Conservation (phyloP, 2,113 vertebrate species). For the Crotalus tigris region DNA sequence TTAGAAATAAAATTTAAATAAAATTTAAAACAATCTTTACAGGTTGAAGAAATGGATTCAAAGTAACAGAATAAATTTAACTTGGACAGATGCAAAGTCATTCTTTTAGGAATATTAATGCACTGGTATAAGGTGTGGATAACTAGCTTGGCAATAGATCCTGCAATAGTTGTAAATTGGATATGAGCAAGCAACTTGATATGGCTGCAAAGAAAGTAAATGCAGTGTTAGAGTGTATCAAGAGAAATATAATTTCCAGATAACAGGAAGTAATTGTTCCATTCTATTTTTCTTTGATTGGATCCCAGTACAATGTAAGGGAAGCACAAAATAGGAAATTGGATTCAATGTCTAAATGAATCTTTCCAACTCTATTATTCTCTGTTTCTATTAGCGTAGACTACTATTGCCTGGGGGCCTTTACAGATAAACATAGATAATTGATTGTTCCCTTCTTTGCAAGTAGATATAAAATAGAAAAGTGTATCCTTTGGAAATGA, state of each 20-base stretch:
- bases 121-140: neutral
- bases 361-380: neutral
- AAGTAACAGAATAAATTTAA: neutral
- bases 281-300: neutral
- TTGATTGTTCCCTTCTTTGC: neutral
- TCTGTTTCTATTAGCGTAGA: neutral
- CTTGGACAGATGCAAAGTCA: neutral
- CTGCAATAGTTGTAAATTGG: neutral
- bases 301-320: neutral
- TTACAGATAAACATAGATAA: neutral
- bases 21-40: neutral
- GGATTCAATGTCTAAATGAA: neutral
- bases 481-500: neutral
- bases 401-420: neutral
- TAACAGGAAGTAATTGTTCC: neutral
- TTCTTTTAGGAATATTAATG: neutral
- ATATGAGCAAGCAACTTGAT: neutral
- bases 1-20: neutral
- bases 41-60: neutral
- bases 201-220: neutral
- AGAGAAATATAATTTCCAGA: neutral
- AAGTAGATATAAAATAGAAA: neutral
- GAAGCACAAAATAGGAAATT: neutral
- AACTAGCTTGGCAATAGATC: neutral
- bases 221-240: neutral